Evolutionary conservation across 2,797 vertebrate genomes (phyloP).

Genomic region (Paguma larvata): DNA sequence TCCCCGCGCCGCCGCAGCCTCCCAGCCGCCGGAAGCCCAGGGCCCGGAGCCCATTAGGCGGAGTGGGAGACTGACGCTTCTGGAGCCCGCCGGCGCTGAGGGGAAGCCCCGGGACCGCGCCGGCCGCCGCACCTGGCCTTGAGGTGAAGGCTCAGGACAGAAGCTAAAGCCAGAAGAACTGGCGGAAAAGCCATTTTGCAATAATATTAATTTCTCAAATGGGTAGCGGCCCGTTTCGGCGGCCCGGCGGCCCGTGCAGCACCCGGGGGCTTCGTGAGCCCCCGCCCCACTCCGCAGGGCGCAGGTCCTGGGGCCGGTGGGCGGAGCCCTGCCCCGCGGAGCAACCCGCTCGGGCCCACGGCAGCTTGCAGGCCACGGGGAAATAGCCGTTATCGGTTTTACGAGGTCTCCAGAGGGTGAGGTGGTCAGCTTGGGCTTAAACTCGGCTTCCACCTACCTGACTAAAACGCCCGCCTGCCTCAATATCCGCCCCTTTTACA

Average conservation of each 20-base stretch:
- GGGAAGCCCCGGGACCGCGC: not conserved
- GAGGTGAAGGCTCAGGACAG: not conserved
- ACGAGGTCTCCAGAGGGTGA: rapidly evolving
- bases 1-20: too few species aligned
- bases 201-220: not conserved
- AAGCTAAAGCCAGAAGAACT: not conserved
- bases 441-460: not conserved
- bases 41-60: not conserved
- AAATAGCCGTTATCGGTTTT: rapidly evolving
- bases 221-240: not conserved
- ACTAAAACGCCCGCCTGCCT: not conserved
- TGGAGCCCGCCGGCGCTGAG: not conserved
- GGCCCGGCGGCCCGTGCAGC: not conserved
- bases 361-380: not conserved
- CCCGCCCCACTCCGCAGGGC: not conserved
- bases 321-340: not conserved
- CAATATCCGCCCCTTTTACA: not conserved
- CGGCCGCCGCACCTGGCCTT: not conserved
- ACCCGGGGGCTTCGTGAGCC: not conserved
- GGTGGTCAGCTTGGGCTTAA: not conserved
- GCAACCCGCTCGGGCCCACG: not conserved
- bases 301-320: not conserved
- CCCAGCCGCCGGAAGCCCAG: rapidly evolving
- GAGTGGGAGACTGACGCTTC: rapidly evolving
- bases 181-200: not conserved